Evolutionary conservation across 2,797 vertebrate genomes (phyloP).

Genomic region (Rousettus madagascariensis): DNA sequence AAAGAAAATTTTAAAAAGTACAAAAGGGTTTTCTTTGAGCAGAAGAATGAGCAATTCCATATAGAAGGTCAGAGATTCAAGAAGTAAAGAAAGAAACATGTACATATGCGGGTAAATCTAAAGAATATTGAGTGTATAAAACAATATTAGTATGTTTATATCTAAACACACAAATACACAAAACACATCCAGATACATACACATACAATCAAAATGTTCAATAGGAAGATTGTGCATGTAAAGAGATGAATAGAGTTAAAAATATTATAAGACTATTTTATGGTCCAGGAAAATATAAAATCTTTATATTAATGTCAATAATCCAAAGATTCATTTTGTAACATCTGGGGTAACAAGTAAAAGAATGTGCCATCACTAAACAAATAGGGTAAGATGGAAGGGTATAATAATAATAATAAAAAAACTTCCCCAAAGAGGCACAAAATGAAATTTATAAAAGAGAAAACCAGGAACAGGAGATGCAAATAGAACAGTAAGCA

Average conservation of each 20-base stretch:
- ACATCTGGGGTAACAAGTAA: neutral
- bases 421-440: neutral
- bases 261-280: neutral
- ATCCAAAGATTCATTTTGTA: neutral
- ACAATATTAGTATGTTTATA: neutral
- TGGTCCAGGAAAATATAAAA: neutral
- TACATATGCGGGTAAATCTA: neutral
- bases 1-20: no score
- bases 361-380: neutral
- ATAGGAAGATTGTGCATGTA: neutral
- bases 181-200: neutral
- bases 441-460: neutral
- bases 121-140: neutral
- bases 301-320: neutral
- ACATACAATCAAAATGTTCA: neutral
- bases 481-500: constrained; percentile 38
- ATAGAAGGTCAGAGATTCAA: neutral
- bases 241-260: neutral
- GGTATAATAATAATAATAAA: neutral
- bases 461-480: neutral
- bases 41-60: neutral
- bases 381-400: neutral
- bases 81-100: neutral
- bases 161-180: neutral
- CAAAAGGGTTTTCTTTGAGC: neutral